Conservation (phyloP, 2,113 vertebrate species). For the Macrotis lagotis region DNA sequence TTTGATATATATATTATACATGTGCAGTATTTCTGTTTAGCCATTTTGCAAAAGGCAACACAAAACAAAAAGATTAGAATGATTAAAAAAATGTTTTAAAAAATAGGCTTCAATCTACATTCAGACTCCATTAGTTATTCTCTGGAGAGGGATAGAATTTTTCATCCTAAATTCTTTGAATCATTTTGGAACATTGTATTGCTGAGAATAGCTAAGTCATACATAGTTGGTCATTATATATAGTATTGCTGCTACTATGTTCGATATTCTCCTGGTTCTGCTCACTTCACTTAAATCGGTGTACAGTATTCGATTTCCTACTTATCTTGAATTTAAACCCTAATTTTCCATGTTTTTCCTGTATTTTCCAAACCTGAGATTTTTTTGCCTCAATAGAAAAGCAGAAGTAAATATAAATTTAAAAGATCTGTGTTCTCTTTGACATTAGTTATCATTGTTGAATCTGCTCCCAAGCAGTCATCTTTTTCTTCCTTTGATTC, state of each 20-base stretch:
- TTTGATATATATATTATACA: not conserved
- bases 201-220: not conserved
- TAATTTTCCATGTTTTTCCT: not conserved
- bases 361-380: not conserved
- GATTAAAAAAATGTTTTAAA: not conserved
- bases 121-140: not conserved
- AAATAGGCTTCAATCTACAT: not conserved
- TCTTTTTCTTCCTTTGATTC: not conserved
- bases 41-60: not conserved
- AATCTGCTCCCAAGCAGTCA: not conserved
- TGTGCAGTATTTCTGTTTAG: not conserved
- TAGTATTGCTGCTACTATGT: not conserved
- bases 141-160: not conserved
- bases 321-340: not conserved
- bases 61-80: not conserved
- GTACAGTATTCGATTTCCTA: not conserved
- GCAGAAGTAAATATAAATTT: not conserved
- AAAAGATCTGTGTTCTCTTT: not conserved
- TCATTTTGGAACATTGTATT: not conserved
- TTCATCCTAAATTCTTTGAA: not conserved
- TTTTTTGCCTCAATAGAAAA: not conserved
- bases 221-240: not conserved
- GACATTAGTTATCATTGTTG: not conserved
- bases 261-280: too few species aligned
- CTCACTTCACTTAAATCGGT: not conserved